Percentiles rank a stretch among this genome's conserved stretches.
Conservation (phyloP, 2,113 vertebrate species). For the Xyrauchen texanus region DNA sequence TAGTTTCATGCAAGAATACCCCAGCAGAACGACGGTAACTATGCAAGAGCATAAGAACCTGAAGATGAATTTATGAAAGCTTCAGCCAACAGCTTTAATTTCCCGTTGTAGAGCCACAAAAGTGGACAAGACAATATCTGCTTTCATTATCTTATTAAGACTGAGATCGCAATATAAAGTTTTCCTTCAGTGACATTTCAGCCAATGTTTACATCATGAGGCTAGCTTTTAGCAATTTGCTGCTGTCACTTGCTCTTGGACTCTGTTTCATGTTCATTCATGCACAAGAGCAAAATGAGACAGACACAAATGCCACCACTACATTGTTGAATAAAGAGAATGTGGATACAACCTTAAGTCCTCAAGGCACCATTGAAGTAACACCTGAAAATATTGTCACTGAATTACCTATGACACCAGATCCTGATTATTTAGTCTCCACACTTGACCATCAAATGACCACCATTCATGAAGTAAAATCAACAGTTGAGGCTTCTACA, state of each 20-base stretch:
- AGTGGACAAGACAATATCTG: neutral
- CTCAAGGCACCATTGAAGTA: neutral
- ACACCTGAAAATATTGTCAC: neutral
- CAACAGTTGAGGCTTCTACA: neutral
- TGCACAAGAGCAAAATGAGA: neutral
- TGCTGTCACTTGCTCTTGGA: conserved; percentile 40
- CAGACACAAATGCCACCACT: neutral
- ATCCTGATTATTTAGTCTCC: neutral
- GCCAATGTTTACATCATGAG: neutral
- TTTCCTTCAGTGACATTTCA: neutral
- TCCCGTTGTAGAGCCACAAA: neutral
- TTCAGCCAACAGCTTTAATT: neutral
- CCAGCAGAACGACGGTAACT: neutral
- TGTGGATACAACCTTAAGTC: neutral
- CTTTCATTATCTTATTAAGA: neutral
- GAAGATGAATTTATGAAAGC: neutral
- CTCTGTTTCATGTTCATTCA: neutral
- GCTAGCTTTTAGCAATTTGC: neutral
- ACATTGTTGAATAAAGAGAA: neutral
- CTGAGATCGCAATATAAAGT: neutral
- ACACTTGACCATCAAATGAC: neutral
- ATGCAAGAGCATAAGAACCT: neutral
- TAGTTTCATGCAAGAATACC: conserved; percentile 39
- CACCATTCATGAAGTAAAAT: neutral
- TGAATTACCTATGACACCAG: neutral